Evolutionary conservation across 2,888 invertebrate genomes (phyloP), one percentile per base, ranked within the genome.

Genomic region (Drosophila demipolita): DNA sequence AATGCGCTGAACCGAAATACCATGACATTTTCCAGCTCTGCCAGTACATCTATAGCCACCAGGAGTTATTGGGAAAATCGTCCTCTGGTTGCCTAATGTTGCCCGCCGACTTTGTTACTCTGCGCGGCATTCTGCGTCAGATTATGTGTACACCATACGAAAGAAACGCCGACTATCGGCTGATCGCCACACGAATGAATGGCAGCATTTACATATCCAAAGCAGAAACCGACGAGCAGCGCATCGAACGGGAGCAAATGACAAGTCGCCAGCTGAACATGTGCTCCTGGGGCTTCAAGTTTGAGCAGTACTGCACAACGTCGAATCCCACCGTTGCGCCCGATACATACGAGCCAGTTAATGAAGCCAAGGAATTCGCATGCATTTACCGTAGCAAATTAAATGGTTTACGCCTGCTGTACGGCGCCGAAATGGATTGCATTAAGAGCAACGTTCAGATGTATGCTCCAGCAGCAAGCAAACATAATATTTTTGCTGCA

Each of bases 221-320:
- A n/a, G 17, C 61, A 17, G 68, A 70, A 1, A 78, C 77, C 0
- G 64, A 65, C 0, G 20, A 40, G 0, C 54, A 82, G n/a, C 54
- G 55, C 1, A 2, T 53, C 4, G 11, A 70, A 6, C 32, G 32
- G 1, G 48, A 54, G 17, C 35, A 60, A 4, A 71, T 59, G 65
- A 35, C 69, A 0, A 6, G 8, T 0, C n/a, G 5, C 0, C 8
- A 62, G 0, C 0, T 9, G n/a, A 26, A 49, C n/a, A 81, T 90
- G 90, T 85, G 88, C 53, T 83, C 90, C 1, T 87, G 87, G 87
- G 87, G 90, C 17, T 87, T 78, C n/a, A 87, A 90, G 33, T 87
- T 87, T 32, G 87, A 87, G 33, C 87, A 90, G 50, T 88, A 68
- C 32, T 54, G 83, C 33, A 70, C 70, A 7, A 45, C 71, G 1